Evolutionary conservation across 2,113 vertebrate species (phyloP).

Genomic region (Synchiropus splendidus): DNA sequence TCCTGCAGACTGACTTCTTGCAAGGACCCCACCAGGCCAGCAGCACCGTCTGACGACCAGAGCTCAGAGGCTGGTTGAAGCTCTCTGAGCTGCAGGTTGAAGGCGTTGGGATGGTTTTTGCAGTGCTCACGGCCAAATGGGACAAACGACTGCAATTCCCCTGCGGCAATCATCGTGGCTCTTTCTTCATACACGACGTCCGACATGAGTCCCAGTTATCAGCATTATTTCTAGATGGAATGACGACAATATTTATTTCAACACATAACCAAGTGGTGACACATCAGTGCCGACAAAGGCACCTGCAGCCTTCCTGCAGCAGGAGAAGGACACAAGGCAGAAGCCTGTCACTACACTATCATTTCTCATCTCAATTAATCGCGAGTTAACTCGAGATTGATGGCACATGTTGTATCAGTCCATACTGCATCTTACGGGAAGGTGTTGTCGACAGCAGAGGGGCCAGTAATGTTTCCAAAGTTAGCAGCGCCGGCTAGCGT

Average conservation of each 20-base stretch:
- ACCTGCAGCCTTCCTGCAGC: not conserved
- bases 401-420: no score
- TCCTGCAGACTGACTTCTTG: slow-evolving; percentile 93
- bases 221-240: slow-evolving; percentile 96
- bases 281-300: not conserved
- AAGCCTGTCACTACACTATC: not conserved
- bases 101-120: slow-evolving; percentile 90
- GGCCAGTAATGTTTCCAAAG: no score
- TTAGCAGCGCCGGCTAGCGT: slow-evolving; percentile 11
- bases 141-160: slow-evolving; percentile 97
- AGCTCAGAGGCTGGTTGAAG: slow-evolving; percentile 94
- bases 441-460: no score
- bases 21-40: slow-evolving; percentile 88
- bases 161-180: slow-evolving; percentile 97
- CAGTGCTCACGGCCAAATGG: slow-evolving; percentile 94
- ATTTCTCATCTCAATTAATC: no score
- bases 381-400: no score
- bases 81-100: slow-evolving; percentile 91
- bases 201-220: slow-evolving; percentile 99
- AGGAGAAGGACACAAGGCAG: not conserved
- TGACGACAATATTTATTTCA: no score
- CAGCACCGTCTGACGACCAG: slow-evolving; percentile 91
- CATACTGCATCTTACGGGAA: no score
- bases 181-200: slow-evolving; percentile 95
- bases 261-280: not conserved